Percentiles rank a stretch among this genome's conserved stretches.
These are phyloP conservation scores for Cremastobaeus sp. DNA, from an alignment of 2,888 invertebrate genomes.

Conservation along the genomic window DNA sequence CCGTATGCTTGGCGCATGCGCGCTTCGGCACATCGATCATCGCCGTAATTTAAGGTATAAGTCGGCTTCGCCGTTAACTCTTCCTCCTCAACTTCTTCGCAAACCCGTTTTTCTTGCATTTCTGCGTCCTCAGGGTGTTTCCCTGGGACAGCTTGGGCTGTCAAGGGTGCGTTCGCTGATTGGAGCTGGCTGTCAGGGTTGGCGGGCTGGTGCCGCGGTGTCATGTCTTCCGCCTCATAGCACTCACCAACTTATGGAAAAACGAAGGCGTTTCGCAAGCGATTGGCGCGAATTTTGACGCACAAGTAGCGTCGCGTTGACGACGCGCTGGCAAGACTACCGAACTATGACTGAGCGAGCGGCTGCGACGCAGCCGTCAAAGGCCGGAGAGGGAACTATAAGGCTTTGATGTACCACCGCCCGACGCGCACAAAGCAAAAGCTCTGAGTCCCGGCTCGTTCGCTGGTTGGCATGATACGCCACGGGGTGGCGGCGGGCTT, in stretches of 20 bases:
- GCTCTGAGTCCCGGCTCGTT: slow-evolving; percentile 73
- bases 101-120: slow-evolving; percentile 76
- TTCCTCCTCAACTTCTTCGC: slow-evolving; percentile 24
- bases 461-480: slow-evolving; percentile 71
- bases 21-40: slow-evolving; percentile 66
- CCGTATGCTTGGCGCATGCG: slow-evolving; percentile 70
- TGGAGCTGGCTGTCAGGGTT: slow-evolving; percentile 10
- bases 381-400: slow-evolving; percentile 77
- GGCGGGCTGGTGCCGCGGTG: slow-evolving; percentile 67
- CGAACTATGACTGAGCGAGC: slow-evolving; percentile 77
- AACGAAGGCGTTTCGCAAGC: slow-evolving; percentile 9
- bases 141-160: slow-evolving; percentile 63
- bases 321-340: slow-evolving; percentile 74
- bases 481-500: slow-evolving; percentile 66
- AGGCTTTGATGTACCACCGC: slow-evolving; percentile 78
- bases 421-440: slow-evolving; percentile 77
- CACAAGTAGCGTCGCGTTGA: slow-evolving; percentile 61
- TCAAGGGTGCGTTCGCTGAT: slow-evolving; percentile 54
- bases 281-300: slow-evolving; percentile 12
- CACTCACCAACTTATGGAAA: slow-evolving; percentile 9
- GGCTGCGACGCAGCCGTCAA: slow-evolving; percentile 77
- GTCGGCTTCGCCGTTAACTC: slow-evolving; percentile 15
- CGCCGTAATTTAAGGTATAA: slow-evolving; percentile 57
- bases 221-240: slow-evolving; percentile 42
- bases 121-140: slow-evolving; percentile 62